Evolutionary conservation across 2,888 invertebrate species (phyloP).

Genomic region (Anoplius nigerrimus): DNA sequence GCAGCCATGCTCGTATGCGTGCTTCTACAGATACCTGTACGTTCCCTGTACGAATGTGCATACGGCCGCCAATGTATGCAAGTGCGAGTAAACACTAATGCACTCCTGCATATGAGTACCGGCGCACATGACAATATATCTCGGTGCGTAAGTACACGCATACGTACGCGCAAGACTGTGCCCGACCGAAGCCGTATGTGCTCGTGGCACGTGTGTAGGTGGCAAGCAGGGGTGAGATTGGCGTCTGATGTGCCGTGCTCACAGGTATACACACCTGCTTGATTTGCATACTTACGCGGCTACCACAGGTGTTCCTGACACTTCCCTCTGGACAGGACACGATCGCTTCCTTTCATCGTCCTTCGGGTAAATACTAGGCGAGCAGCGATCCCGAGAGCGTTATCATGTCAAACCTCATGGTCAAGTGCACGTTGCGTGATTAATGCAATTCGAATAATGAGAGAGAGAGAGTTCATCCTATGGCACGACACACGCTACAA

Average conservation of each 20-base stretch:
- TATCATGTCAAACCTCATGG: too few relatives aligned
- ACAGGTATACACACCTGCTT: too few relatives aligned
- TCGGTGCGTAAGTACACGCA: not conserved
- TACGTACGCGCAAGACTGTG: too few relatives aligned
- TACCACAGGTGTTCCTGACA: slow-evolving; percentile 19
- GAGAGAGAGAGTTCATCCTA: too few relatives aligned
- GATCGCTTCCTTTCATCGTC: slow-evolving; percentile 32
- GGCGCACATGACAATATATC: slow-evolving; percentile 36
- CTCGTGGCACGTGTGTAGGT: slow-evolving; percentile 7
- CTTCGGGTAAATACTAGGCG: not conserved
- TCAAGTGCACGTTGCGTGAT: too few relatives aligned
- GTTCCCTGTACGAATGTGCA: too few relatives aligned
- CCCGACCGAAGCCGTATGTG: too few relatives aligned
- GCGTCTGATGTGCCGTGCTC: slow-evolving; percentile 40
- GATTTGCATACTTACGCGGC: slow-evolving; percentile 38
- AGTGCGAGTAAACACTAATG: too few relatives aligned
- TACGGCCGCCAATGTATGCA: slow-evolving; percentile 25
- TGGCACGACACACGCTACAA: too few relatives aligned
- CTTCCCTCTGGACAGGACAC: slow-evolving; percentile 19
- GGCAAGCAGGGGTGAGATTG: slow-evolving; percentile 43
- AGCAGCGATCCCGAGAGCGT: not conserved
- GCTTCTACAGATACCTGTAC: too few relatives aligned
- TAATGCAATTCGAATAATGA: too few relatives aligned
- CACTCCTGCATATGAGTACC: slow-evolving; percentile 26
- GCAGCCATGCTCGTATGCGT: slow-evolving; percentile 38